Base-by-base conservation (phyloP, 64 coral and sea anemone genomes). In the Platygyra sinensis region DNA sequence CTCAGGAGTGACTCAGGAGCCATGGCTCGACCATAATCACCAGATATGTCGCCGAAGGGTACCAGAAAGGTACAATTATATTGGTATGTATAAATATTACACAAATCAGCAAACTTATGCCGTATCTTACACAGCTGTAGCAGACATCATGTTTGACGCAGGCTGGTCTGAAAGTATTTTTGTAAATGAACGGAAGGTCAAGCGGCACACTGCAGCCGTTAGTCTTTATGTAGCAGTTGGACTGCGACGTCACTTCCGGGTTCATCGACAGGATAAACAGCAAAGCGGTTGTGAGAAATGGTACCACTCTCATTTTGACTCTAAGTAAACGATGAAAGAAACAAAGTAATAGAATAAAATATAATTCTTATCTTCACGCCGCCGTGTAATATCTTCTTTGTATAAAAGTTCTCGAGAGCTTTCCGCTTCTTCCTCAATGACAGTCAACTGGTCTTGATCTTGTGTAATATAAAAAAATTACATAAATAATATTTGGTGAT, bases 101-200 rank as follows among this genome's bases (percentile, higher is more conserved):
- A 46, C 42, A 8, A 46, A 46, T 46, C 42, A 46, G 54, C 10
- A 57, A 57, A 57, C 10, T 57, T 1, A 13, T 12, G 11, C 54
- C 10, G 54, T 2, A 14, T 77, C 90, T 86, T 92, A 92, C 90
- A 80, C 85, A 93, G 14, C 62, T 36, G 10, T 93, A 93, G 49
- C 91, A 93, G 29, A 93, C 86, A 62, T 93, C 91, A 31, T 93
- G 91, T 62, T 88, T 93, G 62, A 82, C 72, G 67, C 91, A 93
- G 0, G 91, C 91, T 2, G 31, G 85, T 5, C n/a, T 88, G 38
- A 93, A 93, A 50, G 36, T 88, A 5, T 20, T 63, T 72, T 93
- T 93, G 91, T 93, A 93, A 10, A 46, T 46, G 42, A 46, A 46
- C 42, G 86, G 85, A 25, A 93, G 67, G 20, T 81, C 27, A 10